Evolutionary conservation across 2,797 vertebrate genomes (phyloP).

Genomic region (Poecilia picta): DNA sequence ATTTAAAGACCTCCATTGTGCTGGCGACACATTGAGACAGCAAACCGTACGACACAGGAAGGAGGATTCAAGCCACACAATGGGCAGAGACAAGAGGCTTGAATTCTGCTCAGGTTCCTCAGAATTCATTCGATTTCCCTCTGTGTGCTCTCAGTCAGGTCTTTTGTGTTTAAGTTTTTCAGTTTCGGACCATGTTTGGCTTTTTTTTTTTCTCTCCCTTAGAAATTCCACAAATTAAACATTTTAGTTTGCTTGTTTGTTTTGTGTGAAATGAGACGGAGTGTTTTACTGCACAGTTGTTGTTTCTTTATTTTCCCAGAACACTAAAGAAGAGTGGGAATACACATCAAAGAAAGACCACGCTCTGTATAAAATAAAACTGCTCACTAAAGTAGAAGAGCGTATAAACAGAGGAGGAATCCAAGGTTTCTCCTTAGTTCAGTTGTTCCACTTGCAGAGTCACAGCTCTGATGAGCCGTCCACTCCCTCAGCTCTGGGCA

Average conservation of each 20-base stretch:
- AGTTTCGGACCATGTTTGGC: neutral
- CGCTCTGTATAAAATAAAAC: neutral
- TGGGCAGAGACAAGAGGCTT: conserved; percentile 41
- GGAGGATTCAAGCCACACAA: conserved; percentile 50
- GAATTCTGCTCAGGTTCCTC: conserved; percentile 33
- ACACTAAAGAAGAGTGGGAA: neutral
- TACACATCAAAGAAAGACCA: neutral
- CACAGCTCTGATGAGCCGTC: neutral
- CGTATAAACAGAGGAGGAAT: neutral
- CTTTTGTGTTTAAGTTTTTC: neutral
- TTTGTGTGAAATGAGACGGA: too few species aligned
- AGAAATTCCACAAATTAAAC: neutral
- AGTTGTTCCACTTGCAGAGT: neutral
- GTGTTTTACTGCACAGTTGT: too few species aligned
- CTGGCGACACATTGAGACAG: conserved; percentile 55
- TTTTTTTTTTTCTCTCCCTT: neutral
- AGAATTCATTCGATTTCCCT: neutral
- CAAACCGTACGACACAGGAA: conserved; percentile 64
- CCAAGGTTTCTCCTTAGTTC: neutral
- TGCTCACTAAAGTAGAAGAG: neutral
- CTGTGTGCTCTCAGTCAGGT: neutral
- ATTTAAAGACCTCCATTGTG: conserved; percentile 69
- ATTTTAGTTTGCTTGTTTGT: neutral
- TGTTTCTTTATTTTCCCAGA: too few species aligned
- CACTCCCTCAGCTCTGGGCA: neutral